Conservation (phyloP, 2,888 invertebrate genomes). For the Drosophila robusta region DNA sequence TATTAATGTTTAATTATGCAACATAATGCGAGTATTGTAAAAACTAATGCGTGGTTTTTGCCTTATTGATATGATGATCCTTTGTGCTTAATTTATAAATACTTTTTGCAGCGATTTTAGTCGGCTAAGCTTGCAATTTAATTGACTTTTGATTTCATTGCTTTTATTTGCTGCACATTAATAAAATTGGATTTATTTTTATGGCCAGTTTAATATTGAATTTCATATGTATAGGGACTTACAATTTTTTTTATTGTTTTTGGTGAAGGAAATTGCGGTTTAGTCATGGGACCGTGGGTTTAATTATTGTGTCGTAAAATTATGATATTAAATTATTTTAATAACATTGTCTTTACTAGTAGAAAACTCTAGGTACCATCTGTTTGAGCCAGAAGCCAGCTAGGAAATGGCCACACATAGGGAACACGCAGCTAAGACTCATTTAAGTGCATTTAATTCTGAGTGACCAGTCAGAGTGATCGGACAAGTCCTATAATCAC, state of each 20-base stretch:
- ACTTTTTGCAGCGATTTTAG: slow-evolving; percentile 39
- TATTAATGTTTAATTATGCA: slow-evolving; percentile 58
- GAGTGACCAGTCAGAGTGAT: slow-evolving; percentile 18
- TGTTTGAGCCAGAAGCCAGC: not conserved
- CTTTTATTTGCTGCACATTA: slow-evolving; percentile 40
- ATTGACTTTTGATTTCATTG: slow-evolving; percentile 76
- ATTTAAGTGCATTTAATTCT: slow-evolving; percentile 31
- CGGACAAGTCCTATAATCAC: slow-evolving; percentile 60
- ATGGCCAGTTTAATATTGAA: slow-evolving; percentile 16
- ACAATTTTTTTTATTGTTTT: not conserved
- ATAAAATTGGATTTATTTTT: slow-evolving; percentile 57
- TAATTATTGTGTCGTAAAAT: not conserved
- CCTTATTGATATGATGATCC: slow-evolving; percentile 26
- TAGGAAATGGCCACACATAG: slow-evolving; percentile 11
- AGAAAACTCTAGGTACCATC: not conserved
- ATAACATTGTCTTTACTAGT: not conserved
- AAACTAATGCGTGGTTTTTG: slow-evolving; percentile 22
- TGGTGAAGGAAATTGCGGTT: not conserved
- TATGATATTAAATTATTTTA: not conserved
- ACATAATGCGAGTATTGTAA: slow-evolving; percentile 31
- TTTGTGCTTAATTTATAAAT: slow-evolving; percentile 41
- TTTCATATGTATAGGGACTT: slow-evolving; percentile 1
- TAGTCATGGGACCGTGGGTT: slow-evolving; percentile 3
- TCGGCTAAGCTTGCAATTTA: slow-evolving; percentile 48
- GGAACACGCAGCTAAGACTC: slow-evolving; percentile 4